Percentiles rank a stretch among this genome's conserved stretches.
Conservation (phyloP, 2,797 vertebrate species). For the Lutjanus argentimaculatus region DNA sequence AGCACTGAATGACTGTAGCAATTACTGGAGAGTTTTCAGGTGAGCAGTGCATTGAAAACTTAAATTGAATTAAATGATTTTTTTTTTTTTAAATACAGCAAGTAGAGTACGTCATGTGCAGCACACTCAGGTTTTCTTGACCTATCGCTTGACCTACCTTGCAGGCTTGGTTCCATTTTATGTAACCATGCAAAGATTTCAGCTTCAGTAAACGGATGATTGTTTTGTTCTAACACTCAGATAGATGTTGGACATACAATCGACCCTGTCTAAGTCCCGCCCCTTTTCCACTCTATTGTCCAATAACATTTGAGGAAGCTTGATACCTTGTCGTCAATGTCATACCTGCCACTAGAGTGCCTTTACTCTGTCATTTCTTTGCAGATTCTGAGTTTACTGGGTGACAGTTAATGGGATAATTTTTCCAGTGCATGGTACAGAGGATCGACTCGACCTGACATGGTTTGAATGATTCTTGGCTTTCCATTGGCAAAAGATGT, state of each 20-base stretch:
- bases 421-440: too few species aligned
- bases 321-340: too few species aligned
- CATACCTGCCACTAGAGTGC: neutral
- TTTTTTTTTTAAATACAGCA: neutral
- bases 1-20: neutral
- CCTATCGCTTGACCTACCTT: neutral
- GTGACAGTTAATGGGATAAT: neutral
- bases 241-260: neutral
- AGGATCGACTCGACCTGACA: too few species aligned
- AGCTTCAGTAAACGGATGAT: neutral
- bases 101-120: neutral
- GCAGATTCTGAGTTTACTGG: neutral
- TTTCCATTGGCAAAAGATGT: too few species aligned
- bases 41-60: neutral
- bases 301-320: too few species aligned
- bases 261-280: too few species aligned
- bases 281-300: too few species aligned
- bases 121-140: neutral
- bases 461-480: too few species aligned
- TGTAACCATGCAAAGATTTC: neutral
- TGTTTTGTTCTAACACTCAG: neutral
- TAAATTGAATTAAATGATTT: neutral
- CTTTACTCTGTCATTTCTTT: neutral
- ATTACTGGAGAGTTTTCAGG: neutral
- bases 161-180: constrained; percentile 2